Base-by-base conservation (phyloP, 2,797 vertebrate species). In the Clangula hyemalis region DNA sequence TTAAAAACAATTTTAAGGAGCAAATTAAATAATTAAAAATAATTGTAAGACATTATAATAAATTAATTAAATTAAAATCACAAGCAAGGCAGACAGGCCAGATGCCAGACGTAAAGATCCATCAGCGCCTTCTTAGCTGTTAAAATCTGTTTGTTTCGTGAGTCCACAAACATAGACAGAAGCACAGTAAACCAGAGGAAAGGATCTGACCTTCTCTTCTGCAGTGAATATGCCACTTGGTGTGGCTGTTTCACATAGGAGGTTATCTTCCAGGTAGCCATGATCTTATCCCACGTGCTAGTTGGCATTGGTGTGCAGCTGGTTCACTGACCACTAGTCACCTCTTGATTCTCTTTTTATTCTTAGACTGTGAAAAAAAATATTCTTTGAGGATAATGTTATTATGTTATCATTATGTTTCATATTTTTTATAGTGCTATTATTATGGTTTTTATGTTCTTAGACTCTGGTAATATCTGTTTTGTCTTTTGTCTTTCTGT, bases 1-100 rank as follows among this genome's bases (percentile, higher is more conserved):
- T 95, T 96, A 90, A 82, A 95, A 94, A 57, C 13, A 25, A 85
- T 45, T 47, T 64, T 51, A 64, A 79, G 25, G 14, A 64, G 68
- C 51, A 95, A 91, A 91, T 95, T 91, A 96, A 96, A 94, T 93
- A 61, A 95, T 94, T 95, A 80, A 66, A 80, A 89, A 13, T 3
- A 24, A 22, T 84, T 10, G 1, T 90, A 71, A 82, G 10, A n/a
- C 89, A 93, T 62, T 74, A 43, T 80, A 94, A 85, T 82, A 93
- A 94, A 93, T 92, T 54, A 83, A 51, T 72, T 64, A 4, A 43
- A 65, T 85, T 87, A 77, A 89, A 94, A 87, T 87, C 34, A 74
- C 32, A 64, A 85, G 69, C 47, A 89, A 85, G 79, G 80, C 32
- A 85, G 74, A 53, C 43, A 69, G 54, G 68, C 60, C 74, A 65